Conservation (phyloP, 1,140 invertebrate genomes). For the Caenorhabditis inopinata region DNA sequence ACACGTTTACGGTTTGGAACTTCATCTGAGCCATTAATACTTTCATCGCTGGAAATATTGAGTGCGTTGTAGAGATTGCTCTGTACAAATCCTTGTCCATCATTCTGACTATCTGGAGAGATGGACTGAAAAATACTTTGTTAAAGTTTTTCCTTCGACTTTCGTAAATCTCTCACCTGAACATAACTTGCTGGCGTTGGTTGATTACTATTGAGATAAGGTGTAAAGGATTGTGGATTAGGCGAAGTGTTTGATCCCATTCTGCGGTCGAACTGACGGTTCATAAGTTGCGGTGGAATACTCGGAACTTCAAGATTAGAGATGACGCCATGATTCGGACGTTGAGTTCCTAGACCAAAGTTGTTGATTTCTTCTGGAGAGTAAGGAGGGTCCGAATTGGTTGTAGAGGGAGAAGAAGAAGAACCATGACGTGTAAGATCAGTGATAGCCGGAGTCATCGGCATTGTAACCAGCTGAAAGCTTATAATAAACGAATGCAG, state of each 20-base stretch:
- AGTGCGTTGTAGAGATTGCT: conserved; percentile 29
- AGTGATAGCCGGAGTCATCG: conserved; percentile 56
- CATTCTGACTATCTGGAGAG: neutral
- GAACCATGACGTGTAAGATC: conserved; percentile 55
- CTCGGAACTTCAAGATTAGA: neutral
- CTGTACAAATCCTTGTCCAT: conserved; percentile 13
- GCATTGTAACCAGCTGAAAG: neutral
- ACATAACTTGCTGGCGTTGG: neutral
- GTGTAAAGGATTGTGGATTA: neutral
- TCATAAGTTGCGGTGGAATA: neutral
- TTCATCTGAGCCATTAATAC: conserved; percentile 28
- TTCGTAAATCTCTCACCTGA: neutral
- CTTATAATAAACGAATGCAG: no score
- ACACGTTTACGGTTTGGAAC: conserved; percentile 15
- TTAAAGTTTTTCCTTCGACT: no score
- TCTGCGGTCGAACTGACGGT: neutral
- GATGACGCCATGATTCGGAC: neutral
- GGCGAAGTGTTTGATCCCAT: neutral
- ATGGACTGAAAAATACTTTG: neutral
- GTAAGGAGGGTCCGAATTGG: conserved; percentile 58
- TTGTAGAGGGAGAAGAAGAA: conserved; percentile 49
- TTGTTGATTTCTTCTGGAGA: conserved; percentile 50
- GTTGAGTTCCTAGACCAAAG: neutral
- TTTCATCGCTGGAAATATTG: conserved; percentile 34
- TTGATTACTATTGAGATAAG: neutral